Evolutionary conservation across 2,888 invertebrate genomes (phyloP), one percentile per base, ranked within the genome.

Genomic region (Prenolepis imparis): DNA sequence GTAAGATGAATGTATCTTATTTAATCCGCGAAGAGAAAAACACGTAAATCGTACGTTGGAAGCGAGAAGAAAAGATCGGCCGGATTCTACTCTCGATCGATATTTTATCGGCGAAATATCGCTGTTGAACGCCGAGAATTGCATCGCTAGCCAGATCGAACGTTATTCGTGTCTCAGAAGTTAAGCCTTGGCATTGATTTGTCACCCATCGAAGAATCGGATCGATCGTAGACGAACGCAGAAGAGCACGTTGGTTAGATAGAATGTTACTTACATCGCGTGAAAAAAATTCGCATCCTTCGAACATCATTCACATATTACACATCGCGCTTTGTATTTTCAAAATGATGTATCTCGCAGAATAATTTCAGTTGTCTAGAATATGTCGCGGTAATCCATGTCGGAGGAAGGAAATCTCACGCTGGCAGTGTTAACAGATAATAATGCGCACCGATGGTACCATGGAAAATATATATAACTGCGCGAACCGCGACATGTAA

Each of bases 361-460:
- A 70, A 70, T 70, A 59, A 80, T 80, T 80, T 70, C 21, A 59
- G 44, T 68, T 70, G 78, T 78, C 70, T 59, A 48, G 32, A 70
- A 70, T 59, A 55, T 59, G 78, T 80, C 78, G 70, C 59, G 32
- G 44, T 78, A 59, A 70, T 36, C 59, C 21, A 21, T n/a, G 6
- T 21, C 44, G 70, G 32, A 41, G 15, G 21, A 67, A 36, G 59
- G 59, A 48, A 80, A 70, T 70, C 70, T 61, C 55, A 41, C 41
- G 67, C 36, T 70, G 78, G 21, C 59, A 59, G 70, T 70, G 70
- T 80, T 61, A 80, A 70, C 59, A 36, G 78, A 80, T 80, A 70
- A 36, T 70, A 80, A 70, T 70, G 64, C 18, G 36, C 48, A 70
- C 70, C 70, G 70, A 80, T 70, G 78, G 70, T 48, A 21, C 36